A percentile compares a stretch with the other conserved stretches of the same genome.
Conservation (phyloP, 2,113 vertebrate species). For the Melanerpes formicivorus region DNA sequence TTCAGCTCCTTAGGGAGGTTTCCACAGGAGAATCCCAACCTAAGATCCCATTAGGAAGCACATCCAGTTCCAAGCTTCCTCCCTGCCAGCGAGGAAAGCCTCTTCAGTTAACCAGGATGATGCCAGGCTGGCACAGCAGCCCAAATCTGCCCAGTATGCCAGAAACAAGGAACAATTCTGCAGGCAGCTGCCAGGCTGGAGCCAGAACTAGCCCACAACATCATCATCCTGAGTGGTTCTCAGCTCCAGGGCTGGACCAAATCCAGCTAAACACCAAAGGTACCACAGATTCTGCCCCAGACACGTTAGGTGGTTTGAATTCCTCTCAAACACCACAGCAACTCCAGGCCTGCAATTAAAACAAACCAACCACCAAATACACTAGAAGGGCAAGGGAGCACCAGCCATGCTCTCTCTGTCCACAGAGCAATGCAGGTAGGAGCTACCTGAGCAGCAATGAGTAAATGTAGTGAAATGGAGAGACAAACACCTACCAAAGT, state of each 20-base stretch:
- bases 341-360: background rate
- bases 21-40: background rate
- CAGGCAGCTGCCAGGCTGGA: slow-evolving; percentile 6
- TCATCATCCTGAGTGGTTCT: background rate
- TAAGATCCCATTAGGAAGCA: background rate
- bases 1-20: background rate
- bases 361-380: background rate
- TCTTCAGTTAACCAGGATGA: too few species aligned
- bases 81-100: background rate
- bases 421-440: background rate
- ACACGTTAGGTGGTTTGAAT: background rate
- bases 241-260: background rate
- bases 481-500: background rate
- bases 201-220: background rate
- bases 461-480: background rate
- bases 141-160: background rate
- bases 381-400: background rate
- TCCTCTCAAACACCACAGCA: background rate
- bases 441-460: background rate
- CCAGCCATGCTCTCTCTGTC: background rate
- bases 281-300: background rate
- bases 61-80: background rate
- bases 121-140: too few species aligned
- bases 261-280: background rate
- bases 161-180: background rate